Conservation (phyloP, 2,113 vertebrate genomes). For the Otolemur garnettii region DNA sequence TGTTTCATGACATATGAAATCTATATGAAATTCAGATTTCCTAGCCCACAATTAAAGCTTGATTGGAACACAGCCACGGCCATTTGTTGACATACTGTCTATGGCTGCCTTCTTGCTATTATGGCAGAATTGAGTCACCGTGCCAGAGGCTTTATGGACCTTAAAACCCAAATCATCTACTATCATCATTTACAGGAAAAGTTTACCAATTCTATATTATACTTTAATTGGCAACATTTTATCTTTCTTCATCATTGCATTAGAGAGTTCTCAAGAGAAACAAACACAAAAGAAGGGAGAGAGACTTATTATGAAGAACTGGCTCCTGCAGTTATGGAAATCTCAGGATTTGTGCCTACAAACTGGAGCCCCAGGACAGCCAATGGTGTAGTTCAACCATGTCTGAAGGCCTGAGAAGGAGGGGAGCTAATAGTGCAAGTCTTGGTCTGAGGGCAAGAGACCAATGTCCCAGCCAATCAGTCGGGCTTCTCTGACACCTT, state of each 20-base stretch:
- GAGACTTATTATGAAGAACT: neutral
- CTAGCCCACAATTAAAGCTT: neutral
- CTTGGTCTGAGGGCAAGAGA: neutral
- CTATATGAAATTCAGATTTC: conserved; percentile 24
- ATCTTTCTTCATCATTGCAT: neutral
- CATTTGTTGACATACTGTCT: neutral
- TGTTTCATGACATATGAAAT: neutral
- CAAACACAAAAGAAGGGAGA: neutral
- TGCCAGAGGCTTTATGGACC: neutral
- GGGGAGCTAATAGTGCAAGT: too few species aligned
- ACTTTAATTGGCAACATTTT: neutral
- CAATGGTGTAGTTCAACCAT: too few species aligned
- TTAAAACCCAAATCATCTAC: neutral
- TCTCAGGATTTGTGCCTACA: neutral
- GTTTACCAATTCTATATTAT: neutral
- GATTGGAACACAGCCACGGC: neutral
- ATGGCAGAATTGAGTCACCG: neutral
- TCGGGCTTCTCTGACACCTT: neutral
- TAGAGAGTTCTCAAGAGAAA: neutral
- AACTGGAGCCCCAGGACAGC: neutral
- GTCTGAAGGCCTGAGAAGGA: too few species aligned
- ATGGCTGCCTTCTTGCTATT: neutral
- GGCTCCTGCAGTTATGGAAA: neutral
- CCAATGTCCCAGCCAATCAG: too few species aligned
- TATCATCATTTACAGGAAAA: neutral